Percentiles rank a stretch among this genome's conserved stretches.
phyloP scores from a whole-genome alignment of 2,888 invertebrate species.

The Thymelicus sylvestris region DNA sequence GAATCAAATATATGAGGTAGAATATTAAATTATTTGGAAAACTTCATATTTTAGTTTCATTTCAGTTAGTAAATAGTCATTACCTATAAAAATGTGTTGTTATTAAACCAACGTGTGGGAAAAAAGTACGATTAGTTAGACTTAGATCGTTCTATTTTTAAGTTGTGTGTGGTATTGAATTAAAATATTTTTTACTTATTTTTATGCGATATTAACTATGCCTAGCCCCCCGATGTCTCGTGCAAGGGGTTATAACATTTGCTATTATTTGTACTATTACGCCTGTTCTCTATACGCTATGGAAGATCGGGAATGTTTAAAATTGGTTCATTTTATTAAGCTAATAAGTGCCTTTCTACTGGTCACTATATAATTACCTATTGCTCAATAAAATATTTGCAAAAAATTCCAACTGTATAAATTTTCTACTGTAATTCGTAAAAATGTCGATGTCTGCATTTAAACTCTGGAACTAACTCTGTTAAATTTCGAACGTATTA shows the following conservation, averaged over 20 bases:
- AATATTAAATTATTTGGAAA: constrained; percentile 36
- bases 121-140: constrained; percentile 2
- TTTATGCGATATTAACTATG: constrained; percentile 1
- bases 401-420: constrained; percentile 30
- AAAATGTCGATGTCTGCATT: constrained; percentile 41
- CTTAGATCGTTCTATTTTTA: background rate
- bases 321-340: constrained; percentile 30
- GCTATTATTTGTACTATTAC: constrained; percentile 5
- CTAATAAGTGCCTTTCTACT: constrained; percentile 5
- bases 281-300: constrained; percentile 23
- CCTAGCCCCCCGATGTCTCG: background rate
- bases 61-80: no score
- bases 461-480: constrained; percentile 1
- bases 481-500: background rate
- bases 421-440: constrained; percentile 47
- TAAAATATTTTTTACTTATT: background rate
- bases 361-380: constrained; percentile 19
- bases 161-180: background rate
- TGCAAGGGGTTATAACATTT: constrained; percentile 1
- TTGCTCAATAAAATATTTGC: constrained; percentile 18
- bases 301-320: constrained; percentile 34
- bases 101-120: no score
- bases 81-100: no score
- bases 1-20: constrained; percentile 40
- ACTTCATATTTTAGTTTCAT: background rate